Conservation (phyloP, 2,888 invertebrate genomes). For the Mesochorus sp. region DNA sequence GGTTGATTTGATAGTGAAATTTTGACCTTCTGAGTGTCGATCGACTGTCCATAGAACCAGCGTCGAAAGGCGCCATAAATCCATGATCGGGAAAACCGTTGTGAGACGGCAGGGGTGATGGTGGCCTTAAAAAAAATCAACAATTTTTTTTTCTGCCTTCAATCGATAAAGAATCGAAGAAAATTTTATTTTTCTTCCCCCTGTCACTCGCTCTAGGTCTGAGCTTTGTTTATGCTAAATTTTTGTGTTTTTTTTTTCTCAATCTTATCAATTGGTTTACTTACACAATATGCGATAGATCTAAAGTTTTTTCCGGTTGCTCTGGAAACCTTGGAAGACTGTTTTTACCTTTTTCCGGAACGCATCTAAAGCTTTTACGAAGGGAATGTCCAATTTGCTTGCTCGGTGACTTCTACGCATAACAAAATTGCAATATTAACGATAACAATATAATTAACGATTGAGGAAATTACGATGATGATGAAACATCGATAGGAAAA, state of each 20-base stretch:
- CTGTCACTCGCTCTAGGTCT: neutral
- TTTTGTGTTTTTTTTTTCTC: neutral
- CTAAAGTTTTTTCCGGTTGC: constrained; percentile 96
- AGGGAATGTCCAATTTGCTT: constrained; percentile 98
- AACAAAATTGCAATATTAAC: neutral
- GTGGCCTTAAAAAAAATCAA: constrained; percentile 86
- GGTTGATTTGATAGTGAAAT: constrained; percentile 17
- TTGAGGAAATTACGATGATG: too few relatives aligned
- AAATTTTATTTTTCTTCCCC: constrained; percentile 18
- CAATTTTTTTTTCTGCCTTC: neutral
- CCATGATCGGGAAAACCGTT: constrained; percentile 93
- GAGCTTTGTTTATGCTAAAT: too few relatives aligned
- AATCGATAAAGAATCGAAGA: neutral
- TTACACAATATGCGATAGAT: constrained; percentile 97
- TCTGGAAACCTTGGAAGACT: constrained; percentile 95
- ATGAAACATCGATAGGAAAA: too few relatives aligned
- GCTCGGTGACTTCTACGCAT: constrained; percentile 94
- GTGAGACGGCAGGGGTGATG: constrained; percentile 95
- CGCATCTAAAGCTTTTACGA: constrained; percentile 98
- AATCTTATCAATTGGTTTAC: constrained; percentile 79
- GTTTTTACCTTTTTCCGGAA: constrained; percentile 93
- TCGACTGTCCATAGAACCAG: constrained; percentile 89
- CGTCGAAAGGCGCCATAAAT: constrained; percentile 88
- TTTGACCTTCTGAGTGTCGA: constrained; percentile 84
- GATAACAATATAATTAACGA: too few relatives aligned